These are phyloP conservation scores for Zosterops pallidus DNA, from an alignment of 2,113 vertebrate species.

Conservation along the genomic window DNA sequence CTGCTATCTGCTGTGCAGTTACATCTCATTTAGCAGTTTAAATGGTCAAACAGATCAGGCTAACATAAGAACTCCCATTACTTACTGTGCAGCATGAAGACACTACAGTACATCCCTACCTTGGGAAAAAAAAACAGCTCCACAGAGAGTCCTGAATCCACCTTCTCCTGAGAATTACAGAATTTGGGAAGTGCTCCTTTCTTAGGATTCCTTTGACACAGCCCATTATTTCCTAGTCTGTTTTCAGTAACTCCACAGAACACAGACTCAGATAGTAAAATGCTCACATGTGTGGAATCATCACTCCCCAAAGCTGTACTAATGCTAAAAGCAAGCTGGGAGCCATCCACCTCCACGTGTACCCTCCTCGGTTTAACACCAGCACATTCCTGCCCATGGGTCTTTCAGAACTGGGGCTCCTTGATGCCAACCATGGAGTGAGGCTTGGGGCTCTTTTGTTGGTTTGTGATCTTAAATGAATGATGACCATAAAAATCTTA, in stretches of 20 bases:
- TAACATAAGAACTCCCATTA: not conserved
- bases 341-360: not conserved
- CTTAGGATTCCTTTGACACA: not conserved
- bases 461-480: not conserved
- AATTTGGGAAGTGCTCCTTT: not conserved
- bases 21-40: not conserved
- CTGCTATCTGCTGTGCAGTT: not conserved
- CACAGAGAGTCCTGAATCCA: not conserved
- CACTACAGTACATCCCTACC: not conserved
- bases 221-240: not conserved
- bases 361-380: not conserved
- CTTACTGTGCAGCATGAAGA: not conserved
- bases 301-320: not conserved
- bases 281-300: fast-evolving
- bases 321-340: not conserved
- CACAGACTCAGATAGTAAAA: not conserved
- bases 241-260: not conserved
- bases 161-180: not conserved
- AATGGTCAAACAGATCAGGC: not conserved
- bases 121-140: not conserved
- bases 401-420: not conserved
- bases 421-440: not conserved
- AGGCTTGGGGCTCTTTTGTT: not conserved
- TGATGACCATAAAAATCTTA: not conserved
- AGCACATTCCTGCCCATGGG: not conserved